Evolutionary conservation across 1,140 invertebrate genomes (phyloP), one percentile per base, ranked within the genome.

Genomic region (Venturia canescens): DNA sequence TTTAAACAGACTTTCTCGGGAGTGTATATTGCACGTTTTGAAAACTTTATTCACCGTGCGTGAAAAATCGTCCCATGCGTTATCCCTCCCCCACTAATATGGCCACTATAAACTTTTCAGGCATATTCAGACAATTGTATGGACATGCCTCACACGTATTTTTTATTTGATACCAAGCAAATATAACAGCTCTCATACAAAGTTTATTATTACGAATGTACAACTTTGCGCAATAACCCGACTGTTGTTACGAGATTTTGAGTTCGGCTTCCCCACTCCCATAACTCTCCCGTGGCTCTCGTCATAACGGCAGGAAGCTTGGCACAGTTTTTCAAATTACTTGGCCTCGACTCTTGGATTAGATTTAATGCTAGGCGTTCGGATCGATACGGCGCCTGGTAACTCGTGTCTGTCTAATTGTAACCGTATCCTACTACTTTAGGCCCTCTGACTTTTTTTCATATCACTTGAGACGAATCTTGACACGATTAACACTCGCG

Each of bases 281-380:
- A 3, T 69, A 15, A 26, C n/a, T 31, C 60, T 27, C 60, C 29
- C 53, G 21, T n/a, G 53, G 38, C n/a, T 29, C 16, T 34, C 53
- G 16, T 21, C 16, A 18, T 26, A 63, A 53, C 29, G 53, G 50
- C 72, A 76, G 29, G 72, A 76, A 76, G 53, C 72, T 34, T 76
- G 72, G 72, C 72, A 76, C 72, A 76, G n/a, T 76, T 74, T 76
- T 74, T 50, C 34, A 60, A 76, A 76, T 76, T 60, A 76, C 72
- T 76, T 63, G 53, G 72, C 66, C 72, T 53, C 72, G 72, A n/a
- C 27, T 50, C 50, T 76, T 76, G 27, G 29, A 69, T 29, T 53
- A 76, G 23, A 53, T 57, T 76, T 74, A n/a, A 60, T 23, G 18
- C 53, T 5, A 34, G 50, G 9, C 29, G 66, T 16, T 1, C 27